Evolutionary conservation across 1,140 invertebrate genomes (phyloP), one percentile per base, ranked within the genome.

Genomic region (Polypedilum vanderplanki): DNA sequence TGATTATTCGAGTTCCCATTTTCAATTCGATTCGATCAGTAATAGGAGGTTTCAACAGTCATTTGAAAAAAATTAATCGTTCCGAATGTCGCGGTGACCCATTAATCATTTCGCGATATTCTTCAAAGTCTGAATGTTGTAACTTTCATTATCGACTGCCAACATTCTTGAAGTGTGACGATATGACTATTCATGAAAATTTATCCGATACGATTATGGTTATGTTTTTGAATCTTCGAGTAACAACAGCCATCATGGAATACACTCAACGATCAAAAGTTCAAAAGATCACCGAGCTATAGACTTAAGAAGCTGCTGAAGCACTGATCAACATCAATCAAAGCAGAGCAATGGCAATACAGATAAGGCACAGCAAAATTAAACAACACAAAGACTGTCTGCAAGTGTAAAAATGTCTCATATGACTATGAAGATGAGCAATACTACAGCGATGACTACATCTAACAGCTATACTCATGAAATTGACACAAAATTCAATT

Each of bases 401-500:
- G 40, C 70, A 75, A 41, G 5, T 22, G 41, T 17, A 75, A 57
- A 57, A 73, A 24, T 15, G 20, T 20, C 41, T 75, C 74, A 67
- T 75, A 22, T 67, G 41, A 64, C 5, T 17, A 24, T 20, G 40
- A 73, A 15, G 15, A n/a, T 40, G 73, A 65, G 73, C 67, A 85
- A 83, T 77, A 22, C 15, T 40, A 46, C 40, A n/a, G n/a, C n/a
- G n/a, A 73, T 64, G 70, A 79, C 80, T 81, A 40, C 22, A 40
- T 40, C n/a, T 17, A n/a, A 17, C n/a, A 70, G 33, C 67, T 57
- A 46, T 24, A 65, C 22, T 64, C 20, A 64, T 79, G 88, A 90
- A 78, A 86, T 86, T 76, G 85, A 87, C 64, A 90, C 78, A 90
- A 90, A 84, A 57, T 86, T 85, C 80, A 90, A 90, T n/a, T 80